Base-by-base conservation (phyloP, 2,888 invertebrate genomes). In the Drosophila glabriapex region DNA sequence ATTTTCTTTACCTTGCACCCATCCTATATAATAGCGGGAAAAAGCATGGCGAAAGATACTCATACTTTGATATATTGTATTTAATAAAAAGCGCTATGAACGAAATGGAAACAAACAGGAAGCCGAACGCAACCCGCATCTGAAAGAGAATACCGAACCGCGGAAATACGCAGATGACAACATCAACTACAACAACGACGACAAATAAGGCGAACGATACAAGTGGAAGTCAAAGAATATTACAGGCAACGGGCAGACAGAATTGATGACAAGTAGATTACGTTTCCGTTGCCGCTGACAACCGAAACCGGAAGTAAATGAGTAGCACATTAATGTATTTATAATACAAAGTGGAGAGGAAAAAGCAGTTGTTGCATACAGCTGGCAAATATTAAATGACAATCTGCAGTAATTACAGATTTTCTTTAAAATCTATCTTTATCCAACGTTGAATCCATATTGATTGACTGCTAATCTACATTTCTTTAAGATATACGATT, bases 191-290 rank as follows among this genome's bases (percentile, higher is more conserved):
- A 63, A 55, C 58, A 71, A 60, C 39, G 35, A 60, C 63, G 61
- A 64, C 66, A 76, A 72, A 46, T 41, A 61, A 66, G 70, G 43
- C 59, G 54, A 52, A 54, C 46, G 59, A 22, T 64, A 58, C 54
- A 55, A 55, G 46, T 60, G 28, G 61, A 46, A 54, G 63, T 31
- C 80, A 68, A 58, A 59, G 68, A 81, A 64, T 73, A 66, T 52
- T 50, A 61, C 62, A 61, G 68, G 61, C 67, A 69, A 59, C 59
- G 67, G 65, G 19, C 74, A 66, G 69, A 50, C 65, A 59, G 68
- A 78, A 78, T 80, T 83, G 90, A 89, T 85, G 90, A 89, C 86
- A 86, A 90, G 84, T 84, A 90, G 90, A 87, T 87, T 87, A 89
- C 90, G 90, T 82, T 87, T 87, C 86, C 86, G 90, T 66, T 89